Evolutionary conservation across 1,140 invertebrate genomes (phyloP).

Genomic region (Heliconius hewitsoni): DNA sequence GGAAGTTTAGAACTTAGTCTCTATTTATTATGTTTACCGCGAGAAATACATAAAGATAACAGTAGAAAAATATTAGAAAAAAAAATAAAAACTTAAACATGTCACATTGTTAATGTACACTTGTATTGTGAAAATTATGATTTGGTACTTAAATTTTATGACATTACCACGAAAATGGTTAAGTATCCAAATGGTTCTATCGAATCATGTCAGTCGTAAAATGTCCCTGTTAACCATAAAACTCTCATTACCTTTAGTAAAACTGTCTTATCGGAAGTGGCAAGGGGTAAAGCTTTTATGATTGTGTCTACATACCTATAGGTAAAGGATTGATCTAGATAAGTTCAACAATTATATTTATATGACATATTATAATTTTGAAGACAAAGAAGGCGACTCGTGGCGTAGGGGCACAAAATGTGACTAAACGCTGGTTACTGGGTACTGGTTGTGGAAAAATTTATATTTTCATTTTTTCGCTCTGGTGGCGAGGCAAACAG

Average conservation of each 20-base stretch:
- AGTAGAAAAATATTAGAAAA: neutral
- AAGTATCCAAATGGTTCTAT: conserved; percentile 20
- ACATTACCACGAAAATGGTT: neutral
- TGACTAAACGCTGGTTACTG: too few relatives aligned
- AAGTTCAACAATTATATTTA: too few relatives aligned
- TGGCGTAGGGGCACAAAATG: too few relatives aligned
- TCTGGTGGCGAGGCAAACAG: too few relatives aligned
- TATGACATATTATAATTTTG: too few relatives aligned
- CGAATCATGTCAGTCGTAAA: conserved; percentile 25
- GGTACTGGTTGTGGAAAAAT: too few relatives aligned
- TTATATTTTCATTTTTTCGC: too few relatives aligned
- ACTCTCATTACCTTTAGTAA: conserved; percentile 16
- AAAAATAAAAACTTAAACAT: neutral
- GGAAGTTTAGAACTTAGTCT: too few relatives aligned
- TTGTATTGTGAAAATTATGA: neutral
- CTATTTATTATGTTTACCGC: too few relatives aligned
- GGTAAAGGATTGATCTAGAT: neutral
- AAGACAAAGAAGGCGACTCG: too few relatives aligned
- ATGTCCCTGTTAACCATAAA: conserved; percentile 14
- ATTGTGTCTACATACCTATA: conserved; percentile 2
- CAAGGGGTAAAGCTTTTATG: neutral
- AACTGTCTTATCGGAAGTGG: conserved; percentile 12
- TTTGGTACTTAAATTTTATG: neutral
- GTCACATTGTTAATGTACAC: too few relatives aligned
- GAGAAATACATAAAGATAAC: neutral